Base-by-base conservation (phyloP, 1,140 invertebrate species). In the Radopholus similis region DNA sequence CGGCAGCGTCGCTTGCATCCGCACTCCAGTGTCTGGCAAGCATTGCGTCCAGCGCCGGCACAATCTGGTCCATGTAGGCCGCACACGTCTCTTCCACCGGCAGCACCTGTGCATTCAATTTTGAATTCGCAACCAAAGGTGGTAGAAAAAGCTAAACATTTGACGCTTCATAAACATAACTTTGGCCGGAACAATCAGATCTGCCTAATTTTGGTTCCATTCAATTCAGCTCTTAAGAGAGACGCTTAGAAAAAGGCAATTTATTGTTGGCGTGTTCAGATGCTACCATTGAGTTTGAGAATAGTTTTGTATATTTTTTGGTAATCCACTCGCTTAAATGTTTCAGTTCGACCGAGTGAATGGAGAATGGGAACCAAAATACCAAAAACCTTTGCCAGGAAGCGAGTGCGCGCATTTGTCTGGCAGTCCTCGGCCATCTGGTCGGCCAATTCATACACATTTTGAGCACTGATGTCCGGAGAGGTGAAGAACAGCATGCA, bases 41-140 rank as follows among this genome's bases (percentile, higher is more conserved):
- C 59, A 62, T 62, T 62, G 32, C 59, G 9, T 30, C 34, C 28
- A 62, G 28, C 26, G 18, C 3, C 0, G 59, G 34, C 38, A 26
- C 35, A 21, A 62, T 62, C 26, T 62, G 38, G 42, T 28, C 40
- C 40, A 62, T 13, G 47, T 49, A 42, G 8, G 59, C 59, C 26
- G 26, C 5, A 9, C 59, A 62, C 15, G 59, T 62, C 40, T 47
- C 40, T 49, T 62, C 59, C n/a, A 62, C 49, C 11, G 59, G 59
- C 21, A 62, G 40, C 4, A 62, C 40, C 59, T 62, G 44, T 26
- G 21, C 21, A 44, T 42, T 3, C 15, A 13, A 42, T 42, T 18
- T 30, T 2, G 21, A 30, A 58, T 42, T 56, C 11, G 13, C n/a
- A 32, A 11, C 18, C 38, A 18, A 47, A 47, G 44, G 42, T 5